Evolutionary conservation across 1,140 invertebrate species (phyloP), one percentile per base, ranked within the genome.

Genomic region (Euwallacea similis): DNA sequence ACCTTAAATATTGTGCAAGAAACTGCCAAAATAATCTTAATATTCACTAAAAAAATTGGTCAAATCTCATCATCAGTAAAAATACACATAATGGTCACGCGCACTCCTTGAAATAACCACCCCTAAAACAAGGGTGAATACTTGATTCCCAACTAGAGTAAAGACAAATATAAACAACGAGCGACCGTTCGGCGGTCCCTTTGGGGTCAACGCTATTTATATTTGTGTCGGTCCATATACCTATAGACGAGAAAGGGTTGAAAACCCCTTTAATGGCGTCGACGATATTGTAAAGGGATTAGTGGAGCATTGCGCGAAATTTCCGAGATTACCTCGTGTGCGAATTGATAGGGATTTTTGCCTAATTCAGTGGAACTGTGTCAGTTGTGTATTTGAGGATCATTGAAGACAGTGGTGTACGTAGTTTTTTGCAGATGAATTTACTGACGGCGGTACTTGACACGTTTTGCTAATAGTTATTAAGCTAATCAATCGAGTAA

Each of bases 191-290:
- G 42, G 11, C 15, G n/a, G 54, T 21, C 15, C 16, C 2, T 21
- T 21, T 13, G 2, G 16, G 8, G 21, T 61, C 10, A 41, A 41
- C 11, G 43, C 4, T 61, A 61, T 61, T 61, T 61, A 61, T 21
- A 61, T 61, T 44, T 41, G 7, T 33, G 13, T 50, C 42, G 10
- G 3, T 41, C 55, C 46, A 33, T 33, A 33, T 33, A 33, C 21
- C 21, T 33, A 33, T 4, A 1, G 21, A 33, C 21, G 21, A 33
- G 46, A 50, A 64, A 21, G 61, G 61, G 61, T 46, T 50, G 33
- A 61, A 64, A 64, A 9, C 61, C 61, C 61, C 47, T 50, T 64
- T 64, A 64, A 64, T 64, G 61, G 61, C 61, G 61, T 64, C 61
- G 61, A n/a, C 46, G 59, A 61, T 42, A 61, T 43, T 61, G 59